Conservation (phyloP, 2,888 invertebrate genomes). For the Homarus gammarus region DNA sequence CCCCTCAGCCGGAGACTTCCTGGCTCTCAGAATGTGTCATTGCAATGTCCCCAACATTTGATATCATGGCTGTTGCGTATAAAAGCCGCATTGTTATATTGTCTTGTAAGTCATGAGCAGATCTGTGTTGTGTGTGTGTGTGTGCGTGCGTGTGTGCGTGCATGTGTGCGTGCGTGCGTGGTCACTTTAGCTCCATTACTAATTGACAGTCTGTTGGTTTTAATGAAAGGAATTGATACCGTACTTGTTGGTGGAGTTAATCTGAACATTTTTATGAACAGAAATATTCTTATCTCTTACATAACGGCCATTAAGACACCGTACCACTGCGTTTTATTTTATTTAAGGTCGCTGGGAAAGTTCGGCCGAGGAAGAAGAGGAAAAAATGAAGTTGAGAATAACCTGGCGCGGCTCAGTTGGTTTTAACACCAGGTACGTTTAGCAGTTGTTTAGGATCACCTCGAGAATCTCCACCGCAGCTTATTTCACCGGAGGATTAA, state of each 20-base stretch:
- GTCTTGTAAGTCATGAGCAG: slow-evolving; percentile 80
- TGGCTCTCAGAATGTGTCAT: slow-evolving; percentile 86
- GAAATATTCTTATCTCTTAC: too few species aligned
- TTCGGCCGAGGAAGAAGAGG: slow-evolving; percentile 51
- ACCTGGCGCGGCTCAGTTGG: slow-evolving; percentile 79
- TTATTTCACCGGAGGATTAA: too few species aligned
- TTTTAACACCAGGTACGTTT: slow-evolving; percentile 36
- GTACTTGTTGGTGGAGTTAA: too few species aligned
- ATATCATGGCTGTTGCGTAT: slow-evolving; percentile 85
- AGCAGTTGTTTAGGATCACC: slow-evolving; percentile 20
- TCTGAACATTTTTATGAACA: too few species aligned
- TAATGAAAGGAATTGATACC: too few species aligned
- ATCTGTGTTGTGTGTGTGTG: not conserved
- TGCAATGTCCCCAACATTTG: slow-evolving; percentile 87
- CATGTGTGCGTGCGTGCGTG: too few species aligned
- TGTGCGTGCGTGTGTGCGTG: too few species aligned
- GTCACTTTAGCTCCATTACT: too few species aligned
- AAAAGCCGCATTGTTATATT: slow-evolving; percentile 85
- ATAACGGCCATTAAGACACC: too few species aligned
- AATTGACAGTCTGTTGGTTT: too few species aligned
- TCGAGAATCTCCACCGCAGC: too few species aligned
- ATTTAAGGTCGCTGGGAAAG: slow-evolving; percentile 70
- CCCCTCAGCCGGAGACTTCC: slow-evolving; percentile 53
- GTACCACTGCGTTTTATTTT: too few species aligned
- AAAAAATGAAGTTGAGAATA: slow-evolving; percentile 42